Base-by-base conservation (phyloP, 2,113 vertebrate genomes). In the Xiphophorus maculatus region DNA sequence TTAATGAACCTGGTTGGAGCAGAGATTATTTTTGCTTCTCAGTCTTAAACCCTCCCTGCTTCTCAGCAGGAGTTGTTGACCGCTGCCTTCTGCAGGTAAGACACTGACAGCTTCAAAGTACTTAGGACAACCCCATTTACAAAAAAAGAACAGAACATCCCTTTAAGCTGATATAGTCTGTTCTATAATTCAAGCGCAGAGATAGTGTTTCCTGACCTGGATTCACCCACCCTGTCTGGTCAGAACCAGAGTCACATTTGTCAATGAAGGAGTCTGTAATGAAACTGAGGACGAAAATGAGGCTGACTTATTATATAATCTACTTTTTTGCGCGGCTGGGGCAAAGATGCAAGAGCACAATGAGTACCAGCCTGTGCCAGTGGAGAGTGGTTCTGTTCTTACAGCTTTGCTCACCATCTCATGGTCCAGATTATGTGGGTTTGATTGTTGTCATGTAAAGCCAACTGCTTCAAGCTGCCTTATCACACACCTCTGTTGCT, bases 351-450 rank as follows among this genome's bases (percentile, higher is more conserved):
- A 71, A 62, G 48, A 28, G 65, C 73, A 44, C 68, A 63, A 70
- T 48, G 71, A 65, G 30, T 66, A 73, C 82, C 69, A 69, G 74
- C 61, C 60, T 80, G 62, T 83, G 74, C 67, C 69, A 76, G 60
- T 62, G 42, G 61, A 51, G 51, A 48, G 66, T 78, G 81, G 77
- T 76, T 83, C 73, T 82, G 80, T 84, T 76, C 73, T 81, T 70
- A 73, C 80, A 69, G 76, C 37, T 81, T 72, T 80, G 73, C 69
- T 80, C 81, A 81, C 48, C 83, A 67, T 70, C 25, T 35, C 12
- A 48, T 32, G 27, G 64, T 77, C 66, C 74, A n/a, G 73, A 90
- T 75, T 60, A 51, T 58, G 28, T n/a, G 15, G 72, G 37, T 80
- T 88, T 88, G 78, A 40, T 65, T 60, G 37, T 60, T 58, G 54